A percentile compares a stretch with the other conserved stretches of the same genome.
Evolutionary conservation across 1,140 invertebrate species (phyloP).

Genomic region (Eurosta solidaginis): DNA sequence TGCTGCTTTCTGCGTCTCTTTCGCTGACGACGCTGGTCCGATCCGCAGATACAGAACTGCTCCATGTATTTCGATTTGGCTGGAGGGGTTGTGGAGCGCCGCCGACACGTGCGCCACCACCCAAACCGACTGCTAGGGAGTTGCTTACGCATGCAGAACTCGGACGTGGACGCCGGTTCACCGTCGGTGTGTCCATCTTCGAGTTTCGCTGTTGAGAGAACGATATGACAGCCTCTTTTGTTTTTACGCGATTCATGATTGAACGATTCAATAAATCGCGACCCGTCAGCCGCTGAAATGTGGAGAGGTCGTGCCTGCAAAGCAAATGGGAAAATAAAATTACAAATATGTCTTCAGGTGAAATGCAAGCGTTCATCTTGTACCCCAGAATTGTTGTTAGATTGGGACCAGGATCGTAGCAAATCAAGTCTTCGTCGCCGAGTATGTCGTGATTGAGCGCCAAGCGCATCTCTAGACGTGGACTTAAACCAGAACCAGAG

Average conservation of each 20-base stretch:
- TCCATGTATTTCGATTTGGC: constrained; percentile 56
- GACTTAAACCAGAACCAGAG: constrained; percentile 61
- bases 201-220: constrained; percentile 61
- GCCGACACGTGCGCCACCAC: constrained; percentile 50
- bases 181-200: constrained; percentile 60
- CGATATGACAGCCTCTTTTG: constrained; percentile 61
- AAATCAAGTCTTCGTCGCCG: constrained; percentile 60
- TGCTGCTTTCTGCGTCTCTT: constrained; percentile 46
- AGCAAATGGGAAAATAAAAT: not conserved
- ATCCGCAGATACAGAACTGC: constrained; percentile 57
- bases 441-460: constrained; percentile 62
- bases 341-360: not conserved
- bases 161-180: constrained; percentile 57
- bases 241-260: constrained; percentile 56
- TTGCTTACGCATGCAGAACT: constrained; percentile 34
- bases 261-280: constrained; percentile 60
- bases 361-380: not conserved
- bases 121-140: constrained; percentile 29
- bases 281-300: constrained; percentile 60
- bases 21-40: constrained; percentile 45
- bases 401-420: constrained; percentile 60
- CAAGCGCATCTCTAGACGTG: constrained; percentile 67
- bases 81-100: constrained; percentile 44
- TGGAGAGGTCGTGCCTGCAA: constrained; percentile 59
- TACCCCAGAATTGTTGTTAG: constrained; percentile 60